Base-by-base conservation (phyloP, 2,888 invertebrate species). In the Spisula subtruncata region DNA sequence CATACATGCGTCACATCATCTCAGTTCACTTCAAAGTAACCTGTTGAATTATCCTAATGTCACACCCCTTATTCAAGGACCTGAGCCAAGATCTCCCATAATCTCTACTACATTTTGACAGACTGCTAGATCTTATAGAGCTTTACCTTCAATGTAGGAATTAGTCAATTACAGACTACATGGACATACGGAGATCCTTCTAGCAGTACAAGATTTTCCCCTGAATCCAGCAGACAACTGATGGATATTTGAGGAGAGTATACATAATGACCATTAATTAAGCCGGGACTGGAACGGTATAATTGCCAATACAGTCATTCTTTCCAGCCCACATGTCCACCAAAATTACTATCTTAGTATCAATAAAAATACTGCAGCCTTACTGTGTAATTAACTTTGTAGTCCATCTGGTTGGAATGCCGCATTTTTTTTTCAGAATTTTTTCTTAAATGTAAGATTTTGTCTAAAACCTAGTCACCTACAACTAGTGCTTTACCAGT, bases 241-340 rank as follows among this genome's bases (percentile, higher is more conserved):
- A 82, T 82, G 56, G 32, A 81, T 82, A 82, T 51, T 29, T 56
- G 56, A 32, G 35, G 56, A 54, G 35, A 54, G 54, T 29, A 54
- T 83, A 35, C 18, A 32, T 75, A 75, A 75, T 84, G 84, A 84
- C 84, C 84, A 84, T 84, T 84, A 84, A 84, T 84, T 84, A 84
- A 75, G 75, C 75, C 32, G 29, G n/a, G 83, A 25, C 16, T 71
- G 84, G 66, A 20, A 51, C 48, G 29, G 84, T 29, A 75, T 84
- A 75, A 84, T 71, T 75, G 84, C 46, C 83, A 75, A 25, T 48
- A 71, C 25, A 84, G 20, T 48, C 48, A 48, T 41, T 51, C 84
- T 84, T 51, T 75, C 75, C 51, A 71, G 12, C 75, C 84, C 84
- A 85, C 80, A 85, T 85, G 80, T 79, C 85, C 80, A 80, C 80